Evolutionary conservation across 2,797 vertebrate species (phyloP).

Genomic region (Tokudaia muenninki): DNA sequence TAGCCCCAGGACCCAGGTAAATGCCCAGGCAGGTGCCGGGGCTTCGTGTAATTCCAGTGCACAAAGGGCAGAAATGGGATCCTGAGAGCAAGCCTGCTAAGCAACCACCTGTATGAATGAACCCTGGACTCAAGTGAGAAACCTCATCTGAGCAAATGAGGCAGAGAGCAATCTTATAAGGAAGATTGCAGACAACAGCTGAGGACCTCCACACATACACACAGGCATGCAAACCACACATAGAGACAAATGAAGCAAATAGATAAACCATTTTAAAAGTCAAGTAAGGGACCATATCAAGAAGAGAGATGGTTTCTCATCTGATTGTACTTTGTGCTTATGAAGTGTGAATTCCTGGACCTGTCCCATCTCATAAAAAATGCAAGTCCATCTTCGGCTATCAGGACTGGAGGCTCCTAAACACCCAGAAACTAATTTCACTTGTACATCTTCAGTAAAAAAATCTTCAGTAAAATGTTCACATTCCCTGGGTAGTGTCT

Average conservation of each 20-base stretch:
- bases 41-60: background rate
- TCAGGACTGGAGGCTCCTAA: slow-evolving; percentile 53
- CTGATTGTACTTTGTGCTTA: slow-evolving; percentile 74
- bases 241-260: background rate
- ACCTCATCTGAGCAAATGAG: background rate
- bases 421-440: background rate
- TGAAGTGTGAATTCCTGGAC: slow-evolving; percentile 61
- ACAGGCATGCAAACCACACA: background rate
- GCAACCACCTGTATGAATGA: background rate
- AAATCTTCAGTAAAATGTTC: slow-evolving; percentile 7
- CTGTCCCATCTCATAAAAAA: slow-evolving; percentile 74
- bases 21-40: background rate
- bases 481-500: background rate
- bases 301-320: background rate
- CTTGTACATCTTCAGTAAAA: background rate
- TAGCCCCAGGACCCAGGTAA: background rate
- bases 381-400: slow-evolving; percentile 77
- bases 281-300: background rate
- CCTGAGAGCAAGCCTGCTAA: background rate
- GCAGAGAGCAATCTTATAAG: background rate
- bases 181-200: background rate
- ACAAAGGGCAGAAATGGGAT: background rate
- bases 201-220: background rate
- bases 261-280: background rate
- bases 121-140: background rate